Percentiles rank a stretch among this genome's conserved stretches.
Evolutionary conservation across 1,140 invertebrate genomes (phyloP).

Genomic region (Lepidotrigona ventralis): DNA sequence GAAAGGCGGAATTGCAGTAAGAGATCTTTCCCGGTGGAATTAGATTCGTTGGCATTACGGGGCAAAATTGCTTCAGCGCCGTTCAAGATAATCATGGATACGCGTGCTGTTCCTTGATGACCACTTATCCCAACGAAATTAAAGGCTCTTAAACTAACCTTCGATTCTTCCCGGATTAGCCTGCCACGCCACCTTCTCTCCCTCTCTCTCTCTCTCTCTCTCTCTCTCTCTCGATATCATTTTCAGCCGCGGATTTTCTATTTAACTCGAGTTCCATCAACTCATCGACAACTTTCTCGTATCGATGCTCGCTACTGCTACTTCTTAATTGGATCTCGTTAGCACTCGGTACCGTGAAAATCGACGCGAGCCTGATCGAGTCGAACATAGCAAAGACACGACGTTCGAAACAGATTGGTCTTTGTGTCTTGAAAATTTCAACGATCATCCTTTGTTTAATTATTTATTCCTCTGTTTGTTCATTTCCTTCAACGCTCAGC

Average conservation of each 20-base stretch:
- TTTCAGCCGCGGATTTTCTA: not conserved
- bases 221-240: not conserved
- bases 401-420: no score
- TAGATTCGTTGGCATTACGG: not conserved
- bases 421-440: not conserved
- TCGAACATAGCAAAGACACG: no score
- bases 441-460: no score
- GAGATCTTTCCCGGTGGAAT: not conserved
- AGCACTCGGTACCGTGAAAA: not conserved
- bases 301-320: not conserved
- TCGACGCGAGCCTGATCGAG: not conserved
- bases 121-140: conserved; percentile 5
- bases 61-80: conserved; percentile 10
- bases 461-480: no score
- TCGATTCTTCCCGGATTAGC: not conserved
- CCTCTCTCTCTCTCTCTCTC: no score
- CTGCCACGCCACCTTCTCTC: not conserved
- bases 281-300: not conserved
- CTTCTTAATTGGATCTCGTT: not conserved
- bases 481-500: no score
- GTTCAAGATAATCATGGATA: not conserved
- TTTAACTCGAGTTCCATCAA: not conserved
- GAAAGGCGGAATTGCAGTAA: not conserved
- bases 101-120: not conserved
- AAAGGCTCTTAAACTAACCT: not conserved